These are phyloP conservation scores for Diorhabda sublineata DNA, from an alignment of 1,140 invertebrate species.

Conservation along the genomic window DNA sequence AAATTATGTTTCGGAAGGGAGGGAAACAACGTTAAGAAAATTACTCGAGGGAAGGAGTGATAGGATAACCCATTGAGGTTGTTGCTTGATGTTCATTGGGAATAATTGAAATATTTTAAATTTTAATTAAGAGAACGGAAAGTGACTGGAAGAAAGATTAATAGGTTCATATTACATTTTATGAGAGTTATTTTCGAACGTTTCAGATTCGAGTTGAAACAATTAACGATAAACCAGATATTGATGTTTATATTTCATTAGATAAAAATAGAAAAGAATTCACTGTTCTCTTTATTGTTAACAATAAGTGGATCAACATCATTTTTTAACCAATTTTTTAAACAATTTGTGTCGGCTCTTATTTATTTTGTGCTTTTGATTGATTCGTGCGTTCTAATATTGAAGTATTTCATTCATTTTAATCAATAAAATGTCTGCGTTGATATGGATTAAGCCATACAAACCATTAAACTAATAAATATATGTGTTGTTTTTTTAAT, in stretches of 20 bases:
- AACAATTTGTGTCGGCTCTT: no score
- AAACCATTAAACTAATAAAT: no score
- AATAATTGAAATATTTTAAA: slow-evolving; percentile 3
- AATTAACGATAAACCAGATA: not conserved
- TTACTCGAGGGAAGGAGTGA: not conserved
- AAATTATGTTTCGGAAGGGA: not conserved
- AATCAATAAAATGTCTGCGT: no score
- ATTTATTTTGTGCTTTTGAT: no score
- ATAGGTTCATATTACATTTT: slow-evolving; percentile 1
- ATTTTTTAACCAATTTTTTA: no score
- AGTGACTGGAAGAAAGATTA: not conserved
- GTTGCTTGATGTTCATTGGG: not conserved
- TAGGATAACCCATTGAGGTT: not conserved
- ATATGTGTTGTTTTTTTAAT: no score
- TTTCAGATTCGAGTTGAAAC: not conserved
- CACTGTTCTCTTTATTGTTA: no score
- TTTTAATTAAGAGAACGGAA: not conserved
- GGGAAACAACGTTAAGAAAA: not conserved
- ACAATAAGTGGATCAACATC: no score
- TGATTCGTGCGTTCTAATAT: no score
- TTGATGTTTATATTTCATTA: not conserved
- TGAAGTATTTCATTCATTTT: no score
- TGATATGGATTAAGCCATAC: no score
- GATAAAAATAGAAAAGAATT: not conserved
- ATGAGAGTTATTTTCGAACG: slow-evolving; percentile 2